Evolutionary conservation across 2,797 vertebrate species (phyloP), one percentile per base, ranked within the genome.

Genomic region (Benthosema pterotum): DNA sequence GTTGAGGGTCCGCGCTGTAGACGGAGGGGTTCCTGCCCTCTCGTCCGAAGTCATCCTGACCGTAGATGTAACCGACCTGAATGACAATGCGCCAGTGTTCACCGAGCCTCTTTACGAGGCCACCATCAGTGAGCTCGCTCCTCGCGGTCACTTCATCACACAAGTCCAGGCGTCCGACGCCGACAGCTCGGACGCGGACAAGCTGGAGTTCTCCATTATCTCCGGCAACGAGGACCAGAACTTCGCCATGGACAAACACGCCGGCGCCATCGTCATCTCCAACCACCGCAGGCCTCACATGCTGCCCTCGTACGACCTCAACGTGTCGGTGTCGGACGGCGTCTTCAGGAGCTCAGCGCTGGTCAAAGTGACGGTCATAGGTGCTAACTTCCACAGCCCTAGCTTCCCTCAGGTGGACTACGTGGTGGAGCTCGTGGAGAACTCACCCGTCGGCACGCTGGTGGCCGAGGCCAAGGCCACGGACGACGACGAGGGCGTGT

Each of bases 391-490:
- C 82, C 95, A 98, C 87, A 95, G 88, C 69, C 98, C 98, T 28
- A 79, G 90, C 61, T 99, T 99, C 77, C 88, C 87, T 69, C 98
- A 97, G 83, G 86, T 79, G 8, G 97, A 99, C 4, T 97, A 97
- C 52, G 95, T 98, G 53, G 97, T 95, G 1, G 97, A 99, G 77
- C 92, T 99, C 0, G 89, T 96, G 45, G 98, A 99, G 88, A 97
- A 96, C 50, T 94, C 97, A 12, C 94, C 95, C 0, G 55, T 91
- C 22, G 93, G 95, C 52, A 97, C 95, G 0, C 78, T 96, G 78
- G 95, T 99, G 22, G 92, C 89, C 7, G 92, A 95, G 71, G 92
- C 96, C 18, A 94, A 93, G 82, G 97, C 96, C 1, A 89, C 87
- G 0, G 98, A 99, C 85, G 91, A 93, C 4, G 97, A 99, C 60